phyloP scores from a whole-genome alignment of 1,140 invertebrate genomes.

The Hycleus cichorii region DNA sequence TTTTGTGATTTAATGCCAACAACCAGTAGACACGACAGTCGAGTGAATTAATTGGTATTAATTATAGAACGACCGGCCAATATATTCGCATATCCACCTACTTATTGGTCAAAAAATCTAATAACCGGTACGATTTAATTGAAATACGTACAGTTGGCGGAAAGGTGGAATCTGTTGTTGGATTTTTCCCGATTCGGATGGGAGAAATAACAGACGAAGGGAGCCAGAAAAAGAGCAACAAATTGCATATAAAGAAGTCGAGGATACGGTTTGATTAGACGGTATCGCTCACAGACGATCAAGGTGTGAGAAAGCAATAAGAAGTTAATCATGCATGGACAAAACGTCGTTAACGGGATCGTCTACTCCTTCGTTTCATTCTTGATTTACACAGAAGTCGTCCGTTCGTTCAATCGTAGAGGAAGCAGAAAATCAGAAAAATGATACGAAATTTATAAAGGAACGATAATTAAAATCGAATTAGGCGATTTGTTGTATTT shows the following conservation, averaged over 20 bases:
- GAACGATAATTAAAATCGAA: no score
- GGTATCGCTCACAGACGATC: slow-evolving; percentile 13
- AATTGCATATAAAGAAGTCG: slow-evolving; percentile 16
- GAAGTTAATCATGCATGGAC: slow-evolving; percentile 16
- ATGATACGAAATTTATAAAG: no score
- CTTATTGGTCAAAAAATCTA: slow-evolving; percentile 1
- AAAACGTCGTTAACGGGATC: slow-evolving; percentile 12
- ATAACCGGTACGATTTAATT: no score
- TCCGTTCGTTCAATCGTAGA: no score
- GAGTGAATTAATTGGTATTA: slow-evolving; percentile 6
- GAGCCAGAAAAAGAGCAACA: slow-evolving; percentile 1
- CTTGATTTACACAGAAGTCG: neutral
- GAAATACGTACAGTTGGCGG: no score
- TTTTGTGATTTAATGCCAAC: neutral
- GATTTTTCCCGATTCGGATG: neutral
- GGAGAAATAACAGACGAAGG: no score
- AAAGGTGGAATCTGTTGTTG: no score
- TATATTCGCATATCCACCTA: neutral
- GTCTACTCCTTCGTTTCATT: slow-evolving; percentile 6
- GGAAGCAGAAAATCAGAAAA: neutral
- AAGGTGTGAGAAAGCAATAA: slow-evolving; percentile 15
- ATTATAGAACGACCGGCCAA: neutral
- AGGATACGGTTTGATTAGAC: slow-evolving; percentile 16
- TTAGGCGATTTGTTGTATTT: slow-evolving; percentile 16
- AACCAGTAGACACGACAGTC: slow-evolving; percentile 1